phyloP scores from a whole-genome alignment of 2,888 invertebrate genomes.

The Caenorhabditis macrosperma region DNA sequence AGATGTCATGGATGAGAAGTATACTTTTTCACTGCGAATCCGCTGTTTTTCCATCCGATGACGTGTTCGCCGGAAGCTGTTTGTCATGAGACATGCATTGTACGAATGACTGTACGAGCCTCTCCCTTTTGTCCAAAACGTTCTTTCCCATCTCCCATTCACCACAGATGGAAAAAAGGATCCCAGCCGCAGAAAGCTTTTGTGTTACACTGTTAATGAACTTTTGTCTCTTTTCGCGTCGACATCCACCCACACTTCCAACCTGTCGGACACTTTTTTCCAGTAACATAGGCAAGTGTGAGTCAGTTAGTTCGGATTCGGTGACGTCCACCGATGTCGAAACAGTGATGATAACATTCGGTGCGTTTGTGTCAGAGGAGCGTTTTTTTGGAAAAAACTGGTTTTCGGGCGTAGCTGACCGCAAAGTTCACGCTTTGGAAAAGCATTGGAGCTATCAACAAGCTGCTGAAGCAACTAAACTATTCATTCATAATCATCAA shows the following conservation, averaged over 20 bases:
- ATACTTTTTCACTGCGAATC: neutral
- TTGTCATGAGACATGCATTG: neutral
- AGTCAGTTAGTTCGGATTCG: neutral
- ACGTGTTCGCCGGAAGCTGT: neutral
- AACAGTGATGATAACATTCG: conserved; percentile 23
- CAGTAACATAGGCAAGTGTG: too few species aligned
- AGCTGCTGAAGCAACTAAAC: conserved; percentile 24
- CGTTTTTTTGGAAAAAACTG: conserved; percentile 23
- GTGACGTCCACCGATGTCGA: conserved; percentile 7
- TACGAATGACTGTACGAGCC: conserved; percentile 7
- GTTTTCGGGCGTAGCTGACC: conserved; percentile 17
- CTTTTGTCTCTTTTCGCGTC: neutral
- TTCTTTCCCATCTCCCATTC: neutral
- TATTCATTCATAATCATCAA: neutral
- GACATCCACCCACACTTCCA: too few species aligned
- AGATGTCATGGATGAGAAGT: too few species aligned
- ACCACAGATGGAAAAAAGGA: neutral
- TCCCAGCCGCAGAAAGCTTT: neutral
- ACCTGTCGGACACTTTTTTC: too few species aligned
- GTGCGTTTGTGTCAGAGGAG: conserved; percentile 30
- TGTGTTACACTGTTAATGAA: conserved; percentile 2
- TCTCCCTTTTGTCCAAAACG: neutral
- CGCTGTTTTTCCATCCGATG: neutral
- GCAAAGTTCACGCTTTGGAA: conserved; percentile 17
- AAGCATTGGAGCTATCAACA: conserved; percentile 12